These are phyloP conservation scores for Glaucidium brasilianum DNA, from an alignment of 2,113 vertebrate genomes.

Conservation along the genomic window DNA sequence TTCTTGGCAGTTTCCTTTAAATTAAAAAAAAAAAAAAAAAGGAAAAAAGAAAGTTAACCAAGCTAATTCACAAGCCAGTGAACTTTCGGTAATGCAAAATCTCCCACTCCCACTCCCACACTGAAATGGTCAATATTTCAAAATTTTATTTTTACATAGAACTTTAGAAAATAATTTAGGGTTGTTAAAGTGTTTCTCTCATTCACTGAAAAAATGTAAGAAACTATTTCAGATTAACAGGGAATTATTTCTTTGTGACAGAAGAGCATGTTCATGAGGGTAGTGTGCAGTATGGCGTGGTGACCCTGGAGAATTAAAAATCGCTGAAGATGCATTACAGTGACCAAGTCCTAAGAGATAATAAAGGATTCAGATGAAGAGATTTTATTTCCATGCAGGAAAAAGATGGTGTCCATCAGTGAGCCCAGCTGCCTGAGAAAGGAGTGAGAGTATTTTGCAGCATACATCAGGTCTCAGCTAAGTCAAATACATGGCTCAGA, in stretches of 20 bases:
- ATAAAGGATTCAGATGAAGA: not conserved
- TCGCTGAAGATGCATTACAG: not conserved
- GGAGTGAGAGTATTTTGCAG: not conserved
- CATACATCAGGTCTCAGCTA: not conserved
- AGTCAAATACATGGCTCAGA: not conserved
- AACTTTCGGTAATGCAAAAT: not conserved
- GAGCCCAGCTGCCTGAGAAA: not conserved
- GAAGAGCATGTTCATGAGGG: not conserved
- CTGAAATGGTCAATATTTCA: not conserved
- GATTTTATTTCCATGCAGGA: not conserved
- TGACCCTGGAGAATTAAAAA: not conserved
- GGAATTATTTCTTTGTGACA: not conserved
- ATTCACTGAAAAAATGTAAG: not conserved
- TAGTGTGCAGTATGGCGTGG: rapidly evolving
- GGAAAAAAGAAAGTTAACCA: not conserved
- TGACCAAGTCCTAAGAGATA: not conserved
- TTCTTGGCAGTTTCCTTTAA: not conserved
- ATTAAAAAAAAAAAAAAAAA: too few relatives aligned
- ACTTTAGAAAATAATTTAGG: not conserved
- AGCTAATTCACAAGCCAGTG: not conserved
- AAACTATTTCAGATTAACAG: not conserved
- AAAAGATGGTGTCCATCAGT: not conserved
- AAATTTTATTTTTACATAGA: not conserved
- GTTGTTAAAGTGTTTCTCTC: not conserved
- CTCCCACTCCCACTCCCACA: too few relatives aligned